Conservation (phyloP, 2,888 invertebrate species). For the Frankliniella intonsa region DNA sequence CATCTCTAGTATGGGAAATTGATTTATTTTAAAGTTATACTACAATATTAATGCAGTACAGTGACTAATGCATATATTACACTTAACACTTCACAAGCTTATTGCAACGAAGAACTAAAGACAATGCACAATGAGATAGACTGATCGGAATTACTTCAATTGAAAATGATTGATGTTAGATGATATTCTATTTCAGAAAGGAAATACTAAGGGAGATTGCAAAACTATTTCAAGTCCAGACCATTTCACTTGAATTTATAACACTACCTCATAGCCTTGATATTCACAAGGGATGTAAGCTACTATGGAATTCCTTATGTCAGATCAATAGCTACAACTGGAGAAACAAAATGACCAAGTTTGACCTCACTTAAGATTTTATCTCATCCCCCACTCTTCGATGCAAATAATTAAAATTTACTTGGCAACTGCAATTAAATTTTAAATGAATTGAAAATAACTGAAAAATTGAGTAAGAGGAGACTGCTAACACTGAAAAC, state of each 20-base stretch:
- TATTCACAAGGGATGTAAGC: background rate
- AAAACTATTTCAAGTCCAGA: background rate
- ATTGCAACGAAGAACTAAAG: slow-evolving; percentile 15
- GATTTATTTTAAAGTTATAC: slow-evolving; percentile 18
- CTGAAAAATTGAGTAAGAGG: background rate
- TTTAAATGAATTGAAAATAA: background rate
- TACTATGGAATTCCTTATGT: background rate
- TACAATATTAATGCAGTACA: slow-evolving; percentile 23
- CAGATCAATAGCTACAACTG: background rate
- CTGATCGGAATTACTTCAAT: background rate
- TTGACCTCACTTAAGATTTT: background rate
- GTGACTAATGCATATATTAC: slow-evolving; percentile 9
- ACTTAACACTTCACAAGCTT: slow-evolving; percentile 23
- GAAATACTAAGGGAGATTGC: background rate
- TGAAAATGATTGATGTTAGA: background rate
- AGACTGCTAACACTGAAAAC: background rate
- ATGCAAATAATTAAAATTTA: background rate
- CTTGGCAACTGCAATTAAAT: background rate
- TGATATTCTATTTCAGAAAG: background rate
- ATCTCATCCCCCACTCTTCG: background rate
- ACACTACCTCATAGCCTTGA: background rate
- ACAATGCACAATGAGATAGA: slow-evolving; percentile 23
- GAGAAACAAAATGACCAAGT: slow-evolving; percentile 15
- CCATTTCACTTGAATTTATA: background rate
- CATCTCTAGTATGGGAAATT: slow-evolving; percentile 8